Conservation (phyloP, 2,797 vertebrate genomes). For the Rhabdomys pumilio region DNA sequence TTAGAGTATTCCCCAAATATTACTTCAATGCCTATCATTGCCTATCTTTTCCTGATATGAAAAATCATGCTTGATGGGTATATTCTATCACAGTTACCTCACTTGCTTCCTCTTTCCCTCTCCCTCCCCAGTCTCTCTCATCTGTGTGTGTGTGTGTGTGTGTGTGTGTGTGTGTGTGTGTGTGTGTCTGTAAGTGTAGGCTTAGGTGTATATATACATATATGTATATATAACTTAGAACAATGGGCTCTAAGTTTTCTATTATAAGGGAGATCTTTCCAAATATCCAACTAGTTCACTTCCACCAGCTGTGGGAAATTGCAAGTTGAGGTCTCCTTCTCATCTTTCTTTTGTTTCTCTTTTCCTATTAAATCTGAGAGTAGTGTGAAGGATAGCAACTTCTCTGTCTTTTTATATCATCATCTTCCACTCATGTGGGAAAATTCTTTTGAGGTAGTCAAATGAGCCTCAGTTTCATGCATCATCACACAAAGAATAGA, state of each 20-base stretch:
- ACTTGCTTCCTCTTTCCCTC: neutral
- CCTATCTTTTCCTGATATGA: neutral
- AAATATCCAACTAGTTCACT: neutral
- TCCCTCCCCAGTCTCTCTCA: too few relatives aligned
- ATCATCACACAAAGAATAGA: neutral
- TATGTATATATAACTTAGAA: neutral
- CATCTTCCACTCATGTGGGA: neutral
- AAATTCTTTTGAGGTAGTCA: neutral
- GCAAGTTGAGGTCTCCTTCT: neutral
- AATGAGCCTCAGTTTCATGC: neutral
- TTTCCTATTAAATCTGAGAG: neutral
- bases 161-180: too few relatives aligned
- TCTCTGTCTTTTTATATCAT: neutral
- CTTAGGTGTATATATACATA: too few relatives aligned
- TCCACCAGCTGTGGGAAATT: neutral
- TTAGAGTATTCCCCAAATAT: neutral
- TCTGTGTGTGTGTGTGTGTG: too few relatives aligned
- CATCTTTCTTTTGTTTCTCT: neutral
- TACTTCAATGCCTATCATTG: neutral
- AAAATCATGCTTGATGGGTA: neutral
- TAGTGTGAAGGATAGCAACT: neutral
- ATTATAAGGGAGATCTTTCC: neutral
- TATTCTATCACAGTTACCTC: neutral
- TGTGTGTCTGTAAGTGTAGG: too few relatives aligned
- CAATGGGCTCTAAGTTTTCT: neutral